phyloP scores from a whole-genome alignment of 2,888 invertebrate species.

The Strigamia transsilvanica region DNA sequence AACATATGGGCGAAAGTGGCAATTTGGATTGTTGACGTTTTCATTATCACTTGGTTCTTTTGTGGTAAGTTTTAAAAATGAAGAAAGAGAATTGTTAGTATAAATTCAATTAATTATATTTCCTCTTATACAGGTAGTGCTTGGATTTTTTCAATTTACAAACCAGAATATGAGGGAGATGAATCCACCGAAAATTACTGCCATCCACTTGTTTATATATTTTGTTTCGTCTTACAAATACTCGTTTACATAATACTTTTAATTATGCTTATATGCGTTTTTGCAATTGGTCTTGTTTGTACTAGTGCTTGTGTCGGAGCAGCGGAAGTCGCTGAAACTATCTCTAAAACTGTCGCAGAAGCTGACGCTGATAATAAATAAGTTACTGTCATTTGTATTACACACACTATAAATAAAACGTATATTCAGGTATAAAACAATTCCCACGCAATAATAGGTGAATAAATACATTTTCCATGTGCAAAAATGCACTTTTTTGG shows the following conservation, averaged over 20 bases:
- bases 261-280: neutral
- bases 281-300: neutral
- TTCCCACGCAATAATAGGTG: no score
- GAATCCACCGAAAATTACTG: neutral
- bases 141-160: neutral
- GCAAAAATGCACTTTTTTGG: no score
- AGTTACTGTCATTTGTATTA: neutral
- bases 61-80: neutral
- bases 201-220: neutral
- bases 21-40: neutral
- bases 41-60: slow-evolving; percentile 4
- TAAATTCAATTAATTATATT: neutral
- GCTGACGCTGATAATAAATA: slow-evolving; percentile 4
- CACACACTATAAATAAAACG: no score
- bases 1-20: neutral
- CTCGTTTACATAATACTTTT: neutral
- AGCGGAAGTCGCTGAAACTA: neutral
- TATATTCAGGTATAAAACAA: no score
- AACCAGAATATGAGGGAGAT: neutral
- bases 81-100: no score
- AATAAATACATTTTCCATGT: no score
- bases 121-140: neutral
- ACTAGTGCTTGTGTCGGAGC: neutral
- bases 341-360: neutral
- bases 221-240: neutral